Conservation (phyloP, 2,888 invertebrate genomes). For the Isoperla grammatica region DNA sequence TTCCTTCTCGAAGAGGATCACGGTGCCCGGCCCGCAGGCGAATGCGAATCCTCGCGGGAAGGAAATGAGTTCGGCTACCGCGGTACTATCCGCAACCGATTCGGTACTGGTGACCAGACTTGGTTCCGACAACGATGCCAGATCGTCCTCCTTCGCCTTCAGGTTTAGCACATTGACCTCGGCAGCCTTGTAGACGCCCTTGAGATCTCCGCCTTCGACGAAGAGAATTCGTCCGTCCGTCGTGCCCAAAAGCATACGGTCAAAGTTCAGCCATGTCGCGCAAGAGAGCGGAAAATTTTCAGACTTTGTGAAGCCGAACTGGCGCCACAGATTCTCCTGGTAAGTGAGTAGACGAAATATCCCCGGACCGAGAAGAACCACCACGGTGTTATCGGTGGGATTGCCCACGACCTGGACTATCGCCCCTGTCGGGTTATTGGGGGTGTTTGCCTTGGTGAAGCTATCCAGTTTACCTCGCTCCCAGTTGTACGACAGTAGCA, state of each 20-base stretch:
- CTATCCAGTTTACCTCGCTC: conserved; percentile 76
- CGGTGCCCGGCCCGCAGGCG: conserved; percentile 64
- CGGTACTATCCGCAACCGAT: background rate
- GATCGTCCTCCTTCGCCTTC: conserved; percentile 53
- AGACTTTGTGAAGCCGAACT: conserved; percentile 77
- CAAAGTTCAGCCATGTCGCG: conserved; percentile 76
- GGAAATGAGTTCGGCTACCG: conserved; percentile 1
- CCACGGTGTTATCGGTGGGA: conserved; percentile 65
- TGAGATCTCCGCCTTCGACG: conserved; percentile 80
- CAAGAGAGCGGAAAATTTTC: conserved; percentile 68
- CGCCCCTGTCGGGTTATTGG: conserved; percentile 46
- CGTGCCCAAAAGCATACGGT: conserved; percentile 78
- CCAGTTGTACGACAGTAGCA: conserved; percentile 72
- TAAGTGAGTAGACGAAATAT: conserved; percentile 71
- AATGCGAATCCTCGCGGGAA: conserved; percentile 61
- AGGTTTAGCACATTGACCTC: conserved; percentile 57
- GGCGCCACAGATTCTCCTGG: conserved; percentile 71
- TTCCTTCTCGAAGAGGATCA: conserved; percentile 77
- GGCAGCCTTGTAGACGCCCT: conserved; percentile 56
- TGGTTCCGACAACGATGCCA: background rate
- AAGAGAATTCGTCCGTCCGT: conserved; percentile 67
- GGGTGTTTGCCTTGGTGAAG: conserved; percentile 55
- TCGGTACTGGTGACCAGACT: background rate
- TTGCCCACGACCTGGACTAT: conserved; percentile 44
- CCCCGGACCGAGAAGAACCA: conserved; percentile 60